Base-by-base conservation (phyloP, 2,113 vertebrate species). In the Corythornis cristatus region DNA sequence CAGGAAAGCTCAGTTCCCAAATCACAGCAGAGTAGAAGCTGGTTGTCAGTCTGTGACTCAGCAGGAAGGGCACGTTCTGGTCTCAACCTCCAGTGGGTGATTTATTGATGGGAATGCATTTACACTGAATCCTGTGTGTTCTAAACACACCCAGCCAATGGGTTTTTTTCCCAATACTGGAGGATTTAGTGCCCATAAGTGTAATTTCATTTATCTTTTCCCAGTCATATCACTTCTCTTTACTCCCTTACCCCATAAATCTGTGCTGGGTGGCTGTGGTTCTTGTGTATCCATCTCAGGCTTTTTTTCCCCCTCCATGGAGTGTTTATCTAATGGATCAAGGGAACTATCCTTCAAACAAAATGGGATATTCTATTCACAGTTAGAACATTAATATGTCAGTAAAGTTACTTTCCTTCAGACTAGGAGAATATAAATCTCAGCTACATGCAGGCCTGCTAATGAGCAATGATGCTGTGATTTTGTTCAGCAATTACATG, bases 381-480 rank as follows among this genome's bases (percentile, higher is more conserved):
- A 97, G 97, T 97, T 96, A 97, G 93, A 90, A 97, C 97, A 96
- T 98, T 98, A 97, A 98, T 95, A 98, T 95, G 97, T 98, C 98
- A 98, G 96, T 96, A 98, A 97, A 98, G 96, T 98, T 97, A 97
- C 87, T 96, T 88, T 89, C 92, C 83, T 97, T 97, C 95, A 96
- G 96, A 97, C 83, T 51, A 89, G 80, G 54, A 91, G 81, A 93
- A 96, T 92, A 97, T 97, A 97, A 97, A 97, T 98, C 93, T 97
- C 92, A 90, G 84, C 89, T 95, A 82, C 70, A 70, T 75, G 19
- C 78, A 14, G 74, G 77, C 53, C 62, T 91, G 68, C 83, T 97
- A 95, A 97, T 86, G 96, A 97, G 91, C 26, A 77, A 97, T 58
- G 76, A 74, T 58, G 48, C 76, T 82, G 77, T 46, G 95, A 93